Percentiles rank a stretch among this genome's conserved stretches.
Conservation (phyloP, 2,113 vertebrate species). For the Electrona antarctica region DNA sequence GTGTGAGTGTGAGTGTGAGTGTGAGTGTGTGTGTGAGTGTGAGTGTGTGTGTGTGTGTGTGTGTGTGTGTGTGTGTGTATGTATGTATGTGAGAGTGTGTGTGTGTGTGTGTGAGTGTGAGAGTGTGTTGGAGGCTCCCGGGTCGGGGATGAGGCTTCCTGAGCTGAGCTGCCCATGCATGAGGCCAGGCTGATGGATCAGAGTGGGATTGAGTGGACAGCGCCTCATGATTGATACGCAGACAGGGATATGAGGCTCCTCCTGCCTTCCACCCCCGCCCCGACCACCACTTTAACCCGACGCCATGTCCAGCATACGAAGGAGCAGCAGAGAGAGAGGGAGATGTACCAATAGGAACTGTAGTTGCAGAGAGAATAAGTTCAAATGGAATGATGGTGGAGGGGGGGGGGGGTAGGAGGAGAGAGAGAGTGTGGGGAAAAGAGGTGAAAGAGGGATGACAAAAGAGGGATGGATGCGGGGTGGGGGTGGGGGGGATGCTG, state of each 20-base stretch:
- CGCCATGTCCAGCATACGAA: constrained; percentile 83
- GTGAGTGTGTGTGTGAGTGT: too few relatives aligned
- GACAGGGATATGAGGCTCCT: constrained; percentile 94
- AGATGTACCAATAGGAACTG: constrained; percentile 18
- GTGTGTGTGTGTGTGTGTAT: constrained; percentile 6
- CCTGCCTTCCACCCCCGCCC: constrained; percentile 49
- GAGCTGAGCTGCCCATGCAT: constrained; percentile 31
- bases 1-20: constrained; percentile 5
- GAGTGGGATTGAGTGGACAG: constrained; percentile 99
- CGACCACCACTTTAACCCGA: constrained; percentile 63
- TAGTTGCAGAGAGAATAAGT: background rate
- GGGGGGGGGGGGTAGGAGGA: constrained; percentile 41
- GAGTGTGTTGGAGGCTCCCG: constrained; percentile 5
- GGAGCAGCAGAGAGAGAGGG: constrained; percentile 30
- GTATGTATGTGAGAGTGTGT: constrained; percentile 5
- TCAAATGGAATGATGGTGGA: background rate
- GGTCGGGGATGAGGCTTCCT: constrained; percentile 36
- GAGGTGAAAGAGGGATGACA: constrained; percentile 16
- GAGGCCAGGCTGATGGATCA: constrained; percentile 93
- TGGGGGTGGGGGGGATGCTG: constrained; percentile 72
- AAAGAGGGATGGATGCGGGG: constrained; percentile 36
- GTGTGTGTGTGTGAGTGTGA: constrained; percentile 4
- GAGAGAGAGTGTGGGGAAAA: constrained; percentile 52
- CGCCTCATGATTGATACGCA: constrained; percentile 97
- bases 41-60: background rate